These are phyloP conservation scores for Alectoris magna DNA, from an alignment of 2,797 vertebrate genomes.

Conservation along the genomic window DNA sequence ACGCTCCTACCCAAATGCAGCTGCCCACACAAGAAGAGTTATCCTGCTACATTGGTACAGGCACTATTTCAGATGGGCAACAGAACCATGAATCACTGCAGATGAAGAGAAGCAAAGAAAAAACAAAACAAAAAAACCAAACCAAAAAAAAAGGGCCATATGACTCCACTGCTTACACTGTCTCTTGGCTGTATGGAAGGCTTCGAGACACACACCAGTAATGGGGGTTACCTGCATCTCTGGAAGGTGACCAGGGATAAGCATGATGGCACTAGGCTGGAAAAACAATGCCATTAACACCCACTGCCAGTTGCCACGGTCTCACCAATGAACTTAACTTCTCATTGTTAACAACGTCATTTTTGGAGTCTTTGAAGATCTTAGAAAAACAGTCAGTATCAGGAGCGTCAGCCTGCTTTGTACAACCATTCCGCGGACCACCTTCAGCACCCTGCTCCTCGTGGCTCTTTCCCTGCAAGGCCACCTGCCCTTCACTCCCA, in stretches of 20 bases:
- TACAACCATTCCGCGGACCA: background rate
- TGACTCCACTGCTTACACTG: background rate
- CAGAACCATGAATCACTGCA: background rate
- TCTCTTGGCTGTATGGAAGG: background rate
- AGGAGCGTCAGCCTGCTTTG: background rate
- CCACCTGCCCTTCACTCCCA: background rate
- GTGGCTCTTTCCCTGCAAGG: background rate
- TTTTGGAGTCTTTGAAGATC: background rate
- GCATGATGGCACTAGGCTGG: background rate
- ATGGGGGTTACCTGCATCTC: background rate
- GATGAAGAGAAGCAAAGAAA: background rate
- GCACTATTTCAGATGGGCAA: background rate
- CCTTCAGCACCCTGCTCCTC: background rate
- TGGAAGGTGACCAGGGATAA: background rate
- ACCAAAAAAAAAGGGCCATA: background rate
- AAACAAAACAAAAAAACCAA: too few species aligned
- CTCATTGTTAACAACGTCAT: background rate
- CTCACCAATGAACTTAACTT: background rate
- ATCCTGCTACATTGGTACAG: background rate
- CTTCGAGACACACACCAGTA: background rate
- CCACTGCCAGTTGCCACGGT: background rate
- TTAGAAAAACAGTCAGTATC: background rate
- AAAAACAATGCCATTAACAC: background rate
- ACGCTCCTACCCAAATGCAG: background rate
- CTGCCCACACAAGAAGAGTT: constrained; percentile 35